Base-by-base conservation (phyloP, 1,140 invertebrate species). In the Eurosta solidaginis region DNA sequence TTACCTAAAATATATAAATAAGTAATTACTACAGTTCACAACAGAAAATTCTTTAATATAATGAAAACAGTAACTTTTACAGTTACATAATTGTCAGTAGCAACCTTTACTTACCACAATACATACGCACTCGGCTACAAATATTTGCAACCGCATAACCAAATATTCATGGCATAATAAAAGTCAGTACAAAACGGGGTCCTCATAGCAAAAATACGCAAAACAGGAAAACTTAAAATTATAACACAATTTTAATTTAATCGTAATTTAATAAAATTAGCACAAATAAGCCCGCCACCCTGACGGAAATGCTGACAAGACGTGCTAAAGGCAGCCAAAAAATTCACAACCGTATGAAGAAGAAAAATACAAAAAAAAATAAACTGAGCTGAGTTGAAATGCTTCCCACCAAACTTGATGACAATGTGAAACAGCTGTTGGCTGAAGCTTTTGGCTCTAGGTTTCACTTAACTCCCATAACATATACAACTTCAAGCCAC, bases 141-240 rank as follows among this genome's bases (percentile, higher is more conserved):
- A 29, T 29, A 33, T 3, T 5, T 27, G 9, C 27, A 33, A 14
- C 45, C 45, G 12, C 12, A 47, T 14, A 47, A 47, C 12, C 14
- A 47, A 47, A 47, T 17, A 12, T 47, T 14, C 45, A 12, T 14
- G 40, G 14, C 59, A 68, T 68, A 68, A 68, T 68, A 68, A 68
- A 40, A 10, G 33, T 68, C 36, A 68, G 33, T 63, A 1, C 20
- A 68, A 42, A 9, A 42, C 9, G 14, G 9, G 7, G 0, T 10
- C n/a, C 6, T n/a, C 20, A 68, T 40, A 68, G 59, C 40, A 40
- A 10, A 40, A 40, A 68, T 20, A 68, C 22, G 22, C 20, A 68
- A 68, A 52, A 22, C n/a, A n/a, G n/a, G n/a, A 49, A 40, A 68
- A 42, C n/a, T 68, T 68, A 20, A 68, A 68, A 40, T 40, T 68